A percentile compares a stretch with the other conserved stretches of the same genome.
phyloP scores from a whole-genome alignment of 1,140 invertebrate species.

The Tyrophagus putrescentiae region DNA sequence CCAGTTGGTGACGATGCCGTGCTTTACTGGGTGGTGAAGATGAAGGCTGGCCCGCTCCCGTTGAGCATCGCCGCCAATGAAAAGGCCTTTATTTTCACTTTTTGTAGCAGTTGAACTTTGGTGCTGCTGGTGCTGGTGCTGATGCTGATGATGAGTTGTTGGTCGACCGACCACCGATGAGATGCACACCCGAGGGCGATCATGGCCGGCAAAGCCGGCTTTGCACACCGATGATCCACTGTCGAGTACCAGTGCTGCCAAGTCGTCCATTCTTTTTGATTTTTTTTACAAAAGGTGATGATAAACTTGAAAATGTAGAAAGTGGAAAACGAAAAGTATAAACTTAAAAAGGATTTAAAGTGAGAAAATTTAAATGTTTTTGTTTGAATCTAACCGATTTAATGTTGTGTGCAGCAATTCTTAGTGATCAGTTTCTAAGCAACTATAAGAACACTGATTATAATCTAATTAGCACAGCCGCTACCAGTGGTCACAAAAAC shows the following conservation, averaged over 20 bases:
- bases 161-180: constrained; percentile 36
- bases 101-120: background rate
- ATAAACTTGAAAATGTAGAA: too few species aligned
- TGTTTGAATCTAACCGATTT: too few species aligned
- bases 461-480: too few species aligned
- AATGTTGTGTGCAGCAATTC: too few species aligned
- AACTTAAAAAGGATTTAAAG: too few species aligned
- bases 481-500: too few species aligned
- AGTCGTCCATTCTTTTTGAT: background rate
- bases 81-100: constrained; percentile 29
- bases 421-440: too few species aligned
- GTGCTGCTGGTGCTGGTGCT: background rate
- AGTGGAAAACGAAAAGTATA: background rate
- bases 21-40: constrained; percentile 45
- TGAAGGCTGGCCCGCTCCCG: constrained; percentile 54
- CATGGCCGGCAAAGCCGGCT: constrained; percentile 40
- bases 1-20: too few species aligned
- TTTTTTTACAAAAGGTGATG: background rate
- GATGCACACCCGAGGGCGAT: constrained; percentile 36
- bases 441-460: too few species aligned
- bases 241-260: constrained; percentile 33
- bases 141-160: background rate
- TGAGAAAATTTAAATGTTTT: background rate
- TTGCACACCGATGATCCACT: constrained; percentile 39
- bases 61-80: constrained; percentile 75